Evolutionary conservation across 2,797 vertebrate genomes (phyloP).

Genomic region (Sebastes wilsoni): DNA sequence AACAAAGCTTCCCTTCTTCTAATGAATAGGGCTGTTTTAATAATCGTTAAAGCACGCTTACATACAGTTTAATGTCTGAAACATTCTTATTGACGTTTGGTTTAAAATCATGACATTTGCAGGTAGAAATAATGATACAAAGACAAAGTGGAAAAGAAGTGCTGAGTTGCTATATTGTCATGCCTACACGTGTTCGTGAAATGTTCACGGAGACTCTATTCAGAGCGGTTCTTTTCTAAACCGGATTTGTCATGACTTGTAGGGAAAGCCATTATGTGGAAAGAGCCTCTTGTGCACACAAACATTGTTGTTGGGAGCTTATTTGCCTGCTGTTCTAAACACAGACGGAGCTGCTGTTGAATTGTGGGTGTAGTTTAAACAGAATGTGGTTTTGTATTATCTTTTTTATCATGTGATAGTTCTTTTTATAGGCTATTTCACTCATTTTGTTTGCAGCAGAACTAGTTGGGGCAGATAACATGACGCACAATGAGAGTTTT

Average conservation of each 20-base stretch:
- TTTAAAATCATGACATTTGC: neutral
- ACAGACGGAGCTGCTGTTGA: conserved; percentile 43
- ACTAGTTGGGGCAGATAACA: conserved; percentile 32
- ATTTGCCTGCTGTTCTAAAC: conserved; percentile 40
- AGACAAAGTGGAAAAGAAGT: neutral
- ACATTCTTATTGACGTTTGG: neutral
- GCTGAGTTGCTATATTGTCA: conserved; percentile 31
- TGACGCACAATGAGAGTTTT: neutral
- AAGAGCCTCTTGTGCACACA: conserved; percentile 53
- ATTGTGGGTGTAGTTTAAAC: conserved; percentile 57
- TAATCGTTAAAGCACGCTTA: conserved; percentile 1
- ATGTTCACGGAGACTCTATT: conserved; percentile 21
- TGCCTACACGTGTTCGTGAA: conserved; percentile 32
- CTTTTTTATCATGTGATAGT: conserved; percentile 27
- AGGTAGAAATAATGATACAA: neutral
- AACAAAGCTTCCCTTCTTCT: conserved; percentile 34
- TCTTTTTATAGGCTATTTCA: conserved; percentile 5
- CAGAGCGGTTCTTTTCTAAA: conserved; percentile 50
- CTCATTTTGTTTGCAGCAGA: conserved; percentile 36
- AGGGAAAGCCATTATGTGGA: conserved; percentile 55
- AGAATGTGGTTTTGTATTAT: conserved; percentile 43
- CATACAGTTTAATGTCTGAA: neutral
- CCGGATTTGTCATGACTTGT: conserved; percentile 78
- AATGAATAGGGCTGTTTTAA: conserved; percentile 10
- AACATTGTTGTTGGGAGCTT: conserved; percentile 55